Conservation (phyloP, 2,113 vertebrate species). For the Morone chrysops region DNA sequence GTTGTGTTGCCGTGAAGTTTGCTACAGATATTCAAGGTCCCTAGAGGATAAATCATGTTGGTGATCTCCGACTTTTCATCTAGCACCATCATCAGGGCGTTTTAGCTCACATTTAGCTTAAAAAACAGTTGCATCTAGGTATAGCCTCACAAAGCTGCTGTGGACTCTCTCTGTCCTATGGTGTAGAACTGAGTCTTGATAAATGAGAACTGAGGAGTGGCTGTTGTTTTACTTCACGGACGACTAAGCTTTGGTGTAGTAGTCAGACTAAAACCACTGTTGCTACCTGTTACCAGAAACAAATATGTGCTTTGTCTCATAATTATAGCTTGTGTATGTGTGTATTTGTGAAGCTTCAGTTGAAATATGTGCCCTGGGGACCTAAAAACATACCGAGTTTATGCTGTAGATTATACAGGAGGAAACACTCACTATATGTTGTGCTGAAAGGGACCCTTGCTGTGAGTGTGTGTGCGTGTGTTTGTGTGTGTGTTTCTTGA, state of each 20-base stretch:
- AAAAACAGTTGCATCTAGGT: no score
- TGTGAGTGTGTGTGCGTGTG: not conserved
- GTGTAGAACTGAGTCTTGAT: not conserved
- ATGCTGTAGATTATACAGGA: slow-evolving; percentile 31
- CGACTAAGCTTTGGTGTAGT: slow-evolving; percentile 27
- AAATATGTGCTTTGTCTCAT: slow-evolving; percentile 59
- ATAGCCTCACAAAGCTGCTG: not conserved
- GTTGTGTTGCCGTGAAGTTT: no score
- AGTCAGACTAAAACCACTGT: not conserved
- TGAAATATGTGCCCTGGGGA: slow-evolving; percentile 59
- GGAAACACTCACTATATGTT: slow-evolving; percentile 4
- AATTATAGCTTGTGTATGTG: slow-evolving; percentile 52
- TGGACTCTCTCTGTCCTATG: no score
- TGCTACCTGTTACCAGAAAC: slow-evolving; percentile 20
- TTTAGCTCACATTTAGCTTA: no score
- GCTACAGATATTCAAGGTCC: not conserved
- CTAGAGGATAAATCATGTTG: no score
- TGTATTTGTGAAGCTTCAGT: slow-evolving; percentile 38
- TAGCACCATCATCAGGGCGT: not conserved
- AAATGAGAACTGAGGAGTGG: slow-evolving; percentile 6
- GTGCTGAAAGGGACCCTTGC: slow-evolving; percentile 24
- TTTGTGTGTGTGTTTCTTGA: not conserved
- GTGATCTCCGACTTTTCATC: not conserved
- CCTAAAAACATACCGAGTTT: slow-evolving; percentile 10
- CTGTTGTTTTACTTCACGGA: not conserved